Conservation (phyloP, 1,140 invertebrate genomes). For the Trinorchestia longiramus region DNA sequence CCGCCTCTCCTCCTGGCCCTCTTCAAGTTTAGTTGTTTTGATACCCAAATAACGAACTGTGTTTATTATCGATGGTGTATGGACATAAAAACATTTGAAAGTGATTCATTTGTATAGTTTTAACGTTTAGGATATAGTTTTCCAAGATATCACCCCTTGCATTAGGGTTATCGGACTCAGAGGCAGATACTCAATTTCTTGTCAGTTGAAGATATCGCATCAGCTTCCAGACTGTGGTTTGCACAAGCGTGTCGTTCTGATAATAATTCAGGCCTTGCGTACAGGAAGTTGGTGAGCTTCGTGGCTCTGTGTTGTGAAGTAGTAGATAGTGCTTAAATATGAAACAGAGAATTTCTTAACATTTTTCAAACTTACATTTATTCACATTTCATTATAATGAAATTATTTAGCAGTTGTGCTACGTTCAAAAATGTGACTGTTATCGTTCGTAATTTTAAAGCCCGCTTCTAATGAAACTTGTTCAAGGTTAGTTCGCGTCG, state of each 20-base stretch:
- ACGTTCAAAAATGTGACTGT: background rate
- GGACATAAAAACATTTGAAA: background rate
- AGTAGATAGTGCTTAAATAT: background rate
- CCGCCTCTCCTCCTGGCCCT: background rate
- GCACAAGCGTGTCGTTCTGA: background rate
- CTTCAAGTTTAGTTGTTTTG: background rate
- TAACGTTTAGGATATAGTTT: background rate
- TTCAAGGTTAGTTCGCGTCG: background rate
- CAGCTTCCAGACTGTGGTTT: background rate
- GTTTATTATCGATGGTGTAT: background rate
- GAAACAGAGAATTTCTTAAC: background rate
- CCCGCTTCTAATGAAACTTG: background rate
- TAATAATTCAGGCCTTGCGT: background rate
- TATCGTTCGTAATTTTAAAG: background rate
- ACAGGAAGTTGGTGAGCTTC: background rate
- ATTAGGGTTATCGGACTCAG: background rate
- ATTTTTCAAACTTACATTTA: background rate
- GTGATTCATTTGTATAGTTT: background rate
- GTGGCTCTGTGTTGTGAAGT: background rate
- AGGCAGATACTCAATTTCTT: background rate
- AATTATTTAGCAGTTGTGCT: background rate
- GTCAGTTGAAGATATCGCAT: background rate
- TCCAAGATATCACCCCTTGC: background rate
- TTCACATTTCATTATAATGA: background rate
- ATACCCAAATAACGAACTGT: background rate